Conservation (phyloP, 2,797 vertebrate genomes). For the Chromis chromis region DNA sequence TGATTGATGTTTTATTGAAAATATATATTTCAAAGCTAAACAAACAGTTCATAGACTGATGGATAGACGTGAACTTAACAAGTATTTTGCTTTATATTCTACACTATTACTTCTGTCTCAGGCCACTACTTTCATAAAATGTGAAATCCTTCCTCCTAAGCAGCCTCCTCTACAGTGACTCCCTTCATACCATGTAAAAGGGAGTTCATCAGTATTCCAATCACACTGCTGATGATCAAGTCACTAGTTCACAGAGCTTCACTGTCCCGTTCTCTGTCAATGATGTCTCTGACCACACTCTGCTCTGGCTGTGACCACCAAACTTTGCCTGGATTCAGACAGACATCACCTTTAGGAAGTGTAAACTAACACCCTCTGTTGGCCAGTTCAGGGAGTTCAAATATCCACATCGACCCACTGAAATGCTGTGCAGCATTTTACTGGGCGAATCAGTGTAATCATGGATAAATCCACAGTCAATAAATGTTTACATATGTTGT, state of each 20-base stretch:
- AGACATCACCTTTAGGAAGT: slow-evolving; percentile 36
- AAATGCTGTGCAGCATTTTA: neutral
- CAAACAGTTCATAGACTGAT: neutral
- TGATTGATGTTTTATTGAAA: neutral
- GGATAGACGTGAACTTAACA: slow-evolving; percentile 1
- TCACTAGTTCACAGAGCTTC: slow-evolving; percentile 76
- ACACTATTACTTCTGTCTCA: slow-evolving; percentile 19
- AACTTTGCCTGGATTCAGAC: slow-evolving; percentile 37
- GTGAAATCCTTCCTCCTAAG: slow-evolving; percentile 29
- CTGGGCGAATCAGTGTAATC: neutral
- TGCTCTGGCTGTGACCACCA: slow-evolving; percentile 30
- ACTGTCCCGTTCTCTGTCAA: slow-evolving; percentile 72
- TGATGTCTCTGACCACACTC: slow-evolving; percentile 65
- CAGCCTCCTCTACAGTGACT: slow-evolving; percentile 66
- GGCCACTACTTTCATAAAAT: slow-evolving; percentile 18
- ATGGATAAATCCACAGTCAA: neutral
- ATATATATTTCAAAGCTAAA: neutral
- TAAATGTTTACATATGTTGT: neutral
- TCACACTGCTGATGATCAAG: slow-evolving; percentile 66
- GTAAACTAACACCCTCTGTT: slow-evolving; percentile 70
- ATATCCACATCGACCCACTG: neutral
- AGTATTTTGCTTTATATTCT: neutral
- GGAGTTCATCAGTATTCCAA: slow-evolving; percentile 71
- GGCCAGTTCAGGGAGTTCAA: slow-evolving; percentile 49
- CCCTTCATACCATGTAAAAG: slow-evolving; percentile 70